Conservation (phyloP, 2,113 vertebrate species). For the zebrafish (Danio rerio) region GRCz12tu NC_133181.1:39365001-39365500, state of each 20-base stretch:
- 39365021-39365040: too few species aligned
- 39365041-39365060: too few species aligned
- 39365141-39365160: not conserved
- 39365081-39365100: too few species aligned
- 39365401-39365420: constrained; percentile 58
- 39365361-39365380: constrained; percentile 74
- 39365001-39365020: too few species aligned
- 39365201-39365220: not conserved
- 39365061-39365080: too few species aligned
- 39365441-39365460: constrained; percentile 88
- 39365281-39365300: constrained; percentile 6
- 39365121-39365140: not conserved
- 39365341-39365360: constrained; percentile 78
- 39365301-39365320: constrained; percentile 57
- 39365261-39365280: constrained; percentile 2
- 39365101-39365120: not conserved
- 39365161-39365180: not conserved
- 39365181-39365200: not conserved
- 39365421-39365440: constrained; percentile 71
- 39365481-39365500: constrained; percentile 34
- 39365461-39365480: constrained; percentile 52
- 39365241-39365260: not conserved
- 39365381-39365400: constrained; percentile 25
- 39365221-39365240: not conserved
- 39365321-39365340: constrained; percentile 85